Percentiles rank a stretch among this genome's conserved stretches.
Evolutionary conservation across 2,113 vertebrate species (phyloP).

Genomic region (Tursiops truncatus): DNA sequence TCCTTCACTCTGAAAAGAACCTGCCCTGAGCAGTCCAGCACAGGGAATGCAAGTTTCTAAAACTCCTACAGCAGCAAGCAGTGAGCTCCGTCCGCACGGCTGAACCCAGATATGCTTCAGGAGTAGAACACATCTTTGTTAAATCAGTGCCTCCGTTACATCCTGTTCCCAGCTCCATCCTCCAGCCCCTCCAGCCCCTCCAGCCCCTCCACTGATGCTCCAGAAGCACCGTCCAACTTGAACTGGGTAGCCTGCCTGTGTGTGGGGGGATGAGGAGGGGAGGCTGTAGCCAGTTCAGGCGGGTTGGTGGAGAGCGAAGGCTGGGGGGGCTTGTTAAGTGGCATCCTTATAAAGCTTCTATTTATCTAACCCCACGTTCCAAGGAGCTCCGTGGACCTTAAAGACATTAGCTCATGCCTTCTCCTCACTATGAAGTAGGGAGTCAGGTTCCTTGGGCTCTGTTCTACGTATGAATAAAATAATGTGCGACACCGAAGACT

Average conservation of each 20-base stretch:
- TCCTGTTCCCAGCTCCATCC: background rate
- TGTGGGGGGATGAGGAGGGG: background rate
- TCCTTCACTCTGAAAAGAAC: background rate
- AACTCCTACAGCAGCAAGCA: background rate
- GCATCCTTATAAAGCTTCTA: background rate
- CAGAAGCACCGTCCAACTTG: background rate
- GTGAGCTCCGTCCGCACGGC: background rate
- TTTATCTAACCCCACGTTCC: slow-evolving; percentile 13
- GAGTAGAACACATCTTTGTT: background rate
- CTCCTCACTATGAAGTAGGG: background rate
- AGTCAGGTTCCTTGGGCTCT: background rate
- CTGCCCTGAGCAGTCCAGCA: background rate
- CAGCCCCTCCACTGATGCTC: background rate
- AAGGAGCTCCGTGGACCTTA: background rate
- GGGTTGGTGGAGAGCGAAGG: background rate
- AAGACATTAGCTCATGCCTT: slow-evolving; percentile 24
- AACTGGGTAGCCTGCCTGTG: background rate
- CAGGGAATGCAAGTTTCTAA: background rate
- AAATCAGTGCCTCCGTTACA: background rate
- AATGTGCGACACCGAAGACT: background rate
- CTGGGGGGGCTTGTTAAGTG: background rate
- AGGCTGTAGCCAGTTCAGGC: background rate
- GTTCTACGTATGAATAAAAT: background rate
- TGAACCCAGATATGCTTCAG: background rate
- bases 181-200: background rate